Conservation (phyloP, 1,140 invertebrate species). For the Pseudobourletiella spinata region DNA sequence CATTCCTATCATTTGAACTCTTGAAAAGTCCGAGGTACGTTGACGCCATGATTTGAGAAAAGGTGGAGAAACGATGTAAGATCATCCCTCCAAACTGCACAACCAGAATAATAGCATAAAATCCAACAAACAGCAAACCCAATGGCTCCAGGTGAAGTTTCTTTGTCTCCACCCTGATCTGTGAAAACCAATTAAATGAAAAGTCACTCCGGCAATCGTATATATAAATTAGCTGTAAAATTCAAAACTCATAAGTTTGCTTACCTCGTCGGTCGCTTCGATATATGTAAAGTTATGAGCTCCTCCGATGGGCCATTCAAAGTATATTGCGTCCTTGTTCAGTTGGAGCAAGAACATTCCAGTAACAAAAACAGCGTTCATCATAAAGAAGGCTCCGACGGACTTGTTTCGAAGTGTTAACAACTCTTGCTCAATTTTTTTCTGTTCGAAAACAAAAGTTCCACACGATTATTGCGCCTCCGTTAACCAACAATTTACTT, state of each 20-base stretch:
- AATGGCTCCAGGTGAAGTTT: constrained; percentile 48
- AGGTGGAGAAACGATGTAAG: constrained; percentile 55
- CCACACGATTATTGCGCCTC: not conserved
- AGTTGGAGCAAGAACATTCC: constrained; percentile 96
- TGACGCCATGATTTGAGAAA: constrained; percentile 48
- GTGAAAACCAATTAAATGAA: not conserved
- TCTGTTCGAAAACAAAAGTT: constrained; percentile 47
- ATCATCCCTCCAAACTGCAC: constrained; percentile 56
- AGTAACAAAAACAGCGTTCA: constrained; percentile 97
- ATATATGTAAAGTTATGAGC: constrained; percentile 61
- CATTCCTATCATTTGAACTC: not conserved
- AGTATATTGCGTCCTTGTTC: constrained; percentile 91
- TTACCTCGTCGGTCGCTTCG: constrained; percentile 42
- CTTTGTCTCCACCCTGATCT: not conserved
- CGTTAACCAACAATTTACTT: not conserved
- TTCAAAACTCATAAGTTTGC: not conserved
- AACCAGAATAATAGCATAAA: constrained; percentile 51
- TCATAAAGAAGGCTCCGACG: constrained; percentile 97
- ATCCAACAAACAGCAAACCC: constrained; percentile 51
- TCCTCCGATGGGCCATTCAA: constrained; percentile 86
- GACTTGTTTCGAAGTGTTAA: constrained; percentile 90
- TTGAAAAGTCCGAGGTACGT: not conserved
- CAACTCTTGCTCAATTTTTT: constrained; percentile 74
- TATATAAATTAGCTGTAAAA: not conserved
- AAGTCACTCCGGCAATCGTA: not conserved